phyloP scores from a whole-genome alignment of 2,888 invertebrate species.

The Tyria jacobaeae region DNA sequence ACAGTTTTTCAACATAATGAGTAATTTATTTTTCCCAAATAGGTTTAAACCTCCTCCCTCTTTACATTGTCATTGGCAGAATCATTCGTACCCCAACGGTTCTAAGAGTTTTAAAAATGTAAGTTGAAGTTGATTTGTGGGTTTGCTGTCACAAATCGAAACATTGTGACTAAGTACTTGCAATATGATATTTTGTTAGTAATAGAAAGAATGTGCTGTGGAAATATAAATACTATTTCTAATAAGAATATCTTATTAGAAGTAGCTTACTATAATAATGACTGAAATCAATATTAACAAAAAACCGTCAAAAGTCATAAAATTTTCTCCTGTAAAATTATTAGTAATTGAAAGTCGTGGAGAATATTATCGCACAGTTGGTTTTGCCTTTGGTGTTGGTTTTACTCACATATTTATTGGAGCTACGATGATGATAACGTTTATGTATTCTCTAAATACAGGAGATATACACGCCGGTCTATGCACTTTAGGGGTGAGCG shows the following conservation, averaged over 20 bases:
- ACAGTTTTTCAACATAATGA: too few species aligned
- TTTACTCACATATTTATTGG: conserved; percentile 56
- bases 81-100: too few species aligned
- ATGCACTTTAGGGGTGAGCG: conserved; percentile 39
- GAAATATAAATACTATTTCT: too few species aligned
- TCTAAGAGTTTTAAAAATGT: too few species aligned
- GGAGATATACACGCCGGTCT: conserved; percentile 53
- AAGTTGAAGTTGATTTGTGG: too few species aligned
- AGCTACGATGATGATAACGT: conserved; percentile 49
- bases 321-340: conserved; percentile 50
- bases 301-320: conserved; percentile 5
- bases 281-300: neutral
- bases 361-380: conserved; percentile 55
- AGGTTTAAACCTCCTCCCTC: too few species aligned
- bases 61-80: too few species aligned
- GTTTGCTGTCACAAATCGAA: too few species aligned
- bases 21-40: too few species aligned
- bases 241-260: neutral
- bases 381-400: conserved; percentile 54
- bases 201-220: neutral
- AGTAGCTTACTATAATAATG: neutral
- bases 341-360: conserved; percentile 52
- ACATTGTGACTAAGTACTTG: too few species aligned
- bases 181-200: neutral
- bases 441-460: conserved; percentile 45